Evolutionary conservation across 1,140 invertebrate species (phyloP), one percentile per base, ranked within the genome.

Genomic region (Varroa destructor): DNA sequence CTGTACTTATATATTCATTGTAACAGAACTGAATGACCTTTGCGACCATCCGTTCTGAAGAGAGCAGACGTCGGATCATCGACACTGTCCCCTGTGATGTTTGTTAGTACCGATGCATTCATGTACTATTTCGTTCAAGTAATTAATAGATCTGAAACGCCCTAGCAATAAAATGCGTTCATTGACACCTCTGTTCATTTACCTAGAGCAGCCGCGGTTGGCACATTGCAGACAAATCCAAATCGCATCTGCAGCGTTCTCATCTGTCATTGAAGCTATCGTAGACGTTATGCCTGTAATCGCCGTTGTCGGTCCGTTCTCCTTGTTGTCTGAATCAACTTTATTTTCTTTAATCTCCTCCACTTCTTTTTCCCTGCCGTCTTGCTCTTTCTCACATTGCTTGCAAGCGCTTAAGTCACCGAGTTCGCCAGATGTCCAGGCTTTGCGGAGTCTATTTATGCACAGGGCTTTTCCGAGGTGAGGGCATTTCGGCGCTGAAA

Each of bases 141-240:
- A 25, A 25, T 25, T 25, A 25, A 25, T 25, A 25, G 25, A 25
- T 25, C 25, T 25, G 25, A 25, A 25, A 25, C 25, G 25, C 25
- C 25, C 25, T 25, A 25, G 25, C 25, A 25, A 25, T 25, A 25
- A 25, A 25, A 25, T 25, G 25, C 25, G 25, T 25, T 25, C 25
- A 25, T 25, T 25, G 12, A 58, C 57, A 36, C 57, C 6, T 58
- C 4, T 43, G 61, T 37, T 12, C 36, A 67, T 2, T 67, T 8
- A 40, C 61, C 61, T 67, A 14, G 61, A 67, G 37, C 61, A 67
- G 37, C 61, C 61, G 10, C 61, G 61, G 37, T 67, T 67, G 12
- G 61, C 61, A 40, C 61, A 67, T 37, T 67, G 61, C 10, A 67
- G 61, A 46, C 61, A 67, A 2, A 67, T 37, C 61, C 61, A 67